Evolutionary conservation across 92 coral and sea anemone genomes (phyloP).

Genomic region (Chrysogorgia sp.): DNA sequence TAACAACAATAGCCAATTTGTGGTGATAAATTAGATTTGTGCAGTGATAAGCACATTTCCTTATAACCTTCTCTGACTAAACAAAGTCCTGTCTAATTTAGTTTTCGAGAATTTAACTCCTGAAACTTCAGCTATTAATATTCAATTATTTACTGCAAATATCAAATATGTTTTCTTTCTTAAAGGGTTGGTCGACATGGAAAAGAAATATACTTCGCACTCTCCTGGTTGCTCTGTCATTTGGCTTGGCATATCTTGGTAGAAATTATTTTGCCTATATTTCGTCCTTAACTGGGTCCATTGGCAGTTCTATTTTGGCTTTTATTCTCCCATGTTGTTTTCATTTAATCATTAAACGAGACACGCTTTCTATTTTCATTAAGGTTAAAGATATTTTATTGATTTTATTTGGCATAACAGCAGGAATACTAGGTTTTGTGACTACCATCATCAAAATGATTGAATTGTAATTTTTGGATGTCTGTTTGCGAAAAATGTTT

Average conservation of each 20-base stretch:
- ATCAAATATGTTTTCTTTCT: neutral
- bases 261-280: conserved; percentile 90
- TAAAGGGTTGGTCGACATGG: conserved; percentile 78
- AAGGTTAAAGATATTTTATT: conserved; percentile 77
- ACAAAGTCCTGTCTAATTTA: too few species aligned
- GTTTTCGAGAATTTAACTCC: too few species aligned
- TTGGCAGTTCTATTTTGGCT: conserved; percentile 86
- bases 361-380: conserved; percentile 44
- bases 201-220: conserved; percentile 80
- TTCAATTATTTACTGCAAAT: too few species aligned
- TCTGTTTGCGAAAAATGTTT: too few species aligned
- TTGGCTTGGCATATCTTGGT: conserved; percentile 72
- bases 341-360: conserved; percentile 67
- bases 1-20: too few species aligned
- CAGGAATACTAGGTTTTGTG: conserved; percentile 75
- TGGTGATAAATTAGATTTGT: too few species aligned
- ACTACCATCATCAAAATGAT: conserved; percentile 74
- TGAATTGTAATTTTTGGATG: neutral
- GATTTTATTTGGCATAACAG: conserved; percentile 73
- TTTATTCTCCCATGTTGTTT: conserved; percentile 85
- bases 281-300: conserved; percentile 77
- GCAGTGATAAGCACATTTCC: too few species aligned
- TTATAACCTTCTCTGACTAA: too few species aligned
- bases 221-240: conserved; percentile 75
- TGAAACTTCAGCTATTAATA: too few species aligned